A percentile compares a stretch with the other conserved stretches of the same genome.
Evolutionary conservation across 2,797 vertebrate species (phyloP).

Genomic region (Poeciliopsis presidionis): DNA sequence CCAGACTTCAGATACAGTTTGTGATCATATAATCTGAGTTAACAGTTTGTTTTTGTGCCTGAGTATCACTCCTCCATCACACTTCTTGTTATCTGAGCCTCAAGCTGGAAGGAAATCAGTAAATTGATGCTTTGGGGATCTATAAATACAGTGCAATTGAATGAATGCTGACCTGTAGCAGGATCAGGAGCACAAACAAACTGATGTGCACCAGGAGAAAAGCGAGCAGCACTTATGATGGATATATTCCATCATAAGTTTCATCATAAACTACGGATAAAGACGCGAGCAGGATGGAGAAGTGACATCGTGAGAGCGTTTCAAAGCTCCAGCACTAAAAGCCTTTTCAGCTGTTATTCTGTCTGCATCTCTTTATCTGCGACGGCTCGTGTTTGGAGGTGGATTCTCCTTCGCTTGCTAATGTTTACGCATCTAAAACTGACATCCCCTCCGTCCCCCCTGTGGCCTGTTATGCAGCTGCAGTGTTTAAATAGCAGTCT

Average conservation of each 20-base stretch:
- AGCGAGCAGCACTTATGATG: background rate
- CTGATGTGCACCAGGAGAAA: background rate
- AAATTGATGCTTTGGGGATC: slow-evolving; percentile 5
- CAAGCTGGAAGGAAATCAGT: slow-evolving; percentile 28
- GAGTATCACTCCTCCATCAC: slow-evolving; percentile 36
- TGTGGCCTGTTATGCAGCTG: slow-evolving; percentile 15
- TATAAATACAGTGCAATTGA: slow-evolving; percentile 20
- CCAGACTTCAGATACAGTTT: slow-evolving; percentile 24
- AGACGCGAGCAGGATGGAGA: slow-evolving; percentile 26
- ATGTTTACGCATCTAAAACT: slow-evolving; percentile 42
- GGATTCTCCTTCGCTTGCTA: slow-evolving; percentile 21
- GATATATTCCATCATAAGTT: slow-evolving; percentile 9
- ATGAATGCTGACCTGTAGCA: background rate
- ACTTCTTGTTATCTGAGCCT: slow-evolving; percentile 8
- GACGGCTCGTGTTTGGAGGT: slow-evolving; percentile 28
- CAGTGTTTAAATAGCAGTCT: slow-evolving; percentile 63
- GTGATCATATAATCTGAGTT: slow-evolving; percentile 26
- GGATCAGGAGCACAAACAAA: slow-evolving; percentile 7
- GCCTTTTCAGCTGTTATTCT: background rate
- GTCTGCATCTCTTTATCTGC: slow-evolving; percentile 33
- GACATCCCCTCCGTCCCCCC: slow-evolving; percentile 10
- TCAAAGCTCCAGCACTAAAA: background rate
- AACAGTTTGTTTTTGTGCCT: slow-evolving; percentile 40
- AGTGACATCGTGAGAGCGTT: slow-evolving; percentile 18
- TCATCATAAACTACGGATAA: slow-evolving; percentile 22